Percentiles rank a stretch among this genome's conserved stretches.
Evolutionary conservation across 2,113 vertebrate species (phyloP).

Genomic region (Eretmochelys imbricata): DNA sequence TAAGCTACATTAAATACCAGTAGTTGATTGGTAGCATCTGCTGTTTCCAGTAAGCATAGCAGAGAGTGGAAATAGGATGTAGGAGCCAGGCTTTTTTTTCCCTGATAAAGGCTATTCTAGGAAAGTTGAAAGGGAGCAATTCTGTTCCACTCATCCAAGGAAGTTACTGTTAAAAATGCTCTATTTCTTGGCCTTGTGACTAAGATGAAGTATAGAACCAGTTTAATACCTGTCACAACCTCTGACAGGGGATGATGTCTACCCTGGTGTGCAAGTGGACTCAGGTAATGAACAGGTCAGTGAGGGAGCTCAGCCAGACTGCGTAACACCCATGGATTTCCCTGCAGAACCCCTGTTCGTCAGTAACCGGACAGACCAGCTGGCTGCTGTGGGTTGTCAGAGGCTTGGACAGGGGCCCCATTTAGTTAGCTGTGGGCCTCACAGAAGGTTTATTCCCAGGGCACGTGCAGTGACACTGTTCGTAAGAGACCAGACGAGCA

Average conservation of each 20-base stretch:
- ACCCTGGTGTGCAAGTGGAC: neutral
- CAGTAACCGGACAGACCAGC: neutral
- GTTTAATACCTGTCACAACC: neutral
- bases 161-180: accelerated
- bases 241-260: neutral
- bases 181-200: neutral
- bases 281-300: neutral
- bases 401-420: neutral
- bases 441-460: neutral
- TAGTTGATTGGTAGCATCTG: neutral
- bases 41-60: accelerated
- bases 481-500: neutral
- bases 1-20: neutral
- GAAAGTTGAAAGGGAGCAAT: neutral
- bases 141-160: neutral
- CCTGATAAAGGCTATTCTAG: neutral
- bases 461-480: neutral
- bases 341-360: accelerated
- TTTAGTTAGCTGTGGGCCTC: neutral
- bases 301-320: neutral
- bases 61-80: neutral
- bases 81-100: neutral
- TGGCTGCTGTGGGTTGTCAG: neutral
- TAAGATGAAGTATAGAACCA: neutral
- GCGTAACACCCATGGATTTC: neutral